Conservation (phyloP, 2,888 invertebrate genomes). For the Drymonia ruficornis region DNA sequence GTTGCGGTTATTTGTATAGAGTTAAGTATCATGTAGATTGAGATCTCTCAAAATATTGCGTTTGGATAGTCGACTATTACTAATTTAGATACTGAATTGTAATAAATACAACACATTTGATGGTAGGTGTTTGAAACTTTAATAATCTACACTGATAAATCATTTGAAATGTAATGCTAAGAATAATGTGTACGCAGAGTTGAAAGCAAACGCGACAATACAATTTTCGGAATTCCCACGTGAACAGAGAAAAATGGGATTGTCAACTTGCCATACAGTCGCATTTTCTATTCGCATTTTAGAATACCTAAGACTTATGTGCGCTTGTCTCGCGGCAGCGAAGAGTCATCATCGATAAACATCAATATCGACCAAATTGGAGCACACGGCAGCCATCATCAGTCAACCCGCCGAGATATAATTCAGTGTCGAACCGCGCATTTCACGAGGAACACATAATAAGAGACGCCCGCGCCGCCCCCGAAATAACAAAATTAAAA, state of each 20-base stretch:
- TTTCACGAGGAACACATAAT: slow-evolving; percentile 73
- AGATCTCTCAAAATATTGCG: no score
- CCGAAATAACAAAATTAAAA: slow-evolving; percentile 83
- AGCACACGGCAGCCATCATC: slow-evolving; percentile 57
- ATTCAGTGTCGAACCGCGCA: slow-evolving; percentile 71
- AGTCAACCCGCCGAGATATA: slow-evolving; percentile 71
- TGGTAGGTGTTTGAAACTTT: no score
- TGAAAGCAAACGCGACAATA: neutral
- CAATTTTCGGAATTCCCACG: neutral
- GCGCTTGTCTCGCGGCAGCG: slow-evolving; percentile 2
- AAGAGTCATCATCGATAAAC: slow-evolving; percentile 59
- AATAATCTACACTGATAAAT: neutral
- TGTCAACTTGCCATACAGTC: neutral
- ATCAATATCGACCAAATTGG: slow-evolving; percentile 63
- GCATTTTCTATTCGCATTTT: neutral
- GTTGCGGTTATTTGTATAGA: no score
- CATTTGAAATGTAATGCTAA: neutral
- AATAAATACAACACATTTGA: no score
- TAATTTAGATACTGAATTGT: no score
- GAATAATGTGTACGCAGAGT: neutral
- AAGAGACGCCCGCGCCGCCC: slow-evolving; percentile 68
- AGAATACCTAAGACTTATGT: neutral
- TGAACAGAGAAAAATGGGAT: neutral
- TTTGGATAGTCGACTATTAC: no score
- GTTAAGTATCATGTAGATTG: no score